phyloP scores from a whole-genome alignment of 2,888 invertebrate genomes.

The Oscheius sp. region DNA sequence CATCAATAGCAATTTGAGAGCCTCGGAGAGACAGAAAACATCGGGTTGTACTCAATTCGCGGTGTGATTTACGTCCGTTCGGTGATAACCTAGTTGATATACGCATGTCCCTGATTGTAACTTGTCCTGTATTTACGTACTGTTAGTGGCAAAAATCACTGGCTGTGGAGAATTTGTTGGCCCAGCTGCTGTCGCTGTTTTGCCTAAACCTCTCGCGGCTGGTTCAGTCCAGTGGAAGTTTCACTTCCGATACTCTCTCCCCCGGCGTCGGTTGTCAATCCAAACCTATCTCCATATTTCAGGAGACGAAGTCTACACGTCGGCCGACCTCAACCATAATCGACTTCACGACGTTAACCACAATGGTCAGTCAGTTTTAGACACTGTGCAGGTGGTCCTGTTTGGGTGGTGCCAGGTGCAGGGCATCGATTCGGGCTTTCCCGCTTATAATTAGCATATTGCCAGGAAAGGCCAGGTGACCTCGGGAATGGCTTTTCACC shows the following conservation, averaged over 20 bases:
- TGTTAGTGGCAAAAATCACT: background rate
- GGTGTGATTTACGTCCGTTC: no score
- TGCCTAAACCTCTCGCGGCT: background rate
- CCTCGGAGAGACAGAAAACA: no score
- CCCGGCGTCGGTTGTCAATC: conserved; percentile 15
- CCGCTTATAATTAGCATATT: conserved; percentile 23
- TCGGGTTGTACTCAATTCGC: no score
- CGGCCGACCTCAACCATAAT: background rate
- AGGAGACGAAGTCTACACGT: conserved; percentile 34
- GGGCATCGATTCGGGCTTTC: conserved; percentile 9
- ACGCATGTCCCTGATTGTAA: background rate
- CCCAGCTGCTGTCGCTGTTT: conserved; percentile 28
- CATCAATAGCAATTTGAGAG: no score
- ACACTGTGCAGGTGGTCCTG: conserved; percentile 25
- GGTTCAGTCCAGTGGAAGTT: no score
- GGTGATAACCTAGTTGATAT: conserved; percentile 1
- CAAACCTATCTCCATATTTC: background rate
- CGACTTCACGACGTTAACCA: conserved; percentile 23
- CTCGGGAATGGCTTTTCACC: background rate
- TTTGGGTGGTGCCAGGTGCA: conserved; percentile 19
- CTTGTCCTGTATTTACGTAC: background rate
- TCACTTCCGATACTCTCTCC: background rate
- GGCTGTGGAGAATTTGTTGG: conserved; percentile 5
- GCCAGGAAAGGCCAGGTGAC: background rate
- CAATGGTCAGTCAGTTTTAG: conserved; percentile 31